Evolutionary conservation across 2,888 invertebrate genomes (phyloP).

Genomic region (Drosophila demipolita): DNA sequence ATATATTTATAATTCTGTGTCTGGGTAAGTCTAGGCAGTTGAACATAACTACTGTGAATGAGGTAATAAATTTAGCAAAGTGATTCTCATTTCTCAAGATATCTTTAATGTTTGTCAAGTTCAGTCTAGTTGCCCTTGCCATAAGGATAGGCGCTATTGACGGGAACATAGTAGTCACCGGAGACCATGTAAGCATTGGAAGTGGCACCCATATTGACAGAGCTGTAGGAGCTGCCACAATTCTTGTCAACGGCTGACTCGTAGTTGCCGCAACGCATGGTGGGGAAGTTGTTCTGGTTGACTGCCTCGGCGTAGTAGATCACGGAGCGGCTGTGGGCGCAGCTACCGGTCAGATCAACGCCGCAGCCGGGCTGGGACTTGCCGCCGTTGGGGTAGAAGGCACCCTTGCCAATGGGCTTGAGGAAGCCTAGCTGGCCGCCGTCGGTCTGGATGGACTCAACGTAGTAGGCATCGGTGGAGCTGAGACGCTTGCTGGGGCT

Average conservation of each 20-base stretch:
- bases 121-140: conserved; percentile 65
- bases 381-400: conserved; percentile 86
- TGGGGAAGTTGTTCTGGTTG: conserved; percentile 66
- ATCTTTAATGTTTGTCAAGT: conserved; percentile 27
- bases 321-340: conserved; percentile 85
- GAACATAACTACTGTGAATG: not conserved
- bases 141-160: conserved; percentile 71
- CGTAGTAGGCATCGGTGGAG: conserved; percentile 79
- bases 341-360: conserved; percentile 82
- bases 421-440: conserved; percentile 78
- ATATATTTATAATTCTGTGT: not conserved
- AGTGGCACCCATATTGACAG: conserved; percentile 75
- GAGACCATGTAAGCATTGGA: conserved; percentile 72
- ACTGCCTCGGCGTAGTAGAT: conserved; percentile 85
- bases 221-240: conserved; percentile 73
- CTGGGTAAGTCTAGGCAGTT: not conserved
- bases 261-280: conserved; percentile 67
- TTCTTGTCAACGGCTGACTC: conserved; percentile 76
- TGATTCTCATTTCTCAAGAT: conserved; percentile 4
- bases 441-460: conserved; percentile 83
- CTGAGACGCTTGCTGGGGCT: conserved; percentile 68
- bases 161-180: conserved; percentile 81
- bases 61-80: not conserved
- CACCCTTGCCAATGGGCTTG: conserved; percentile 84
- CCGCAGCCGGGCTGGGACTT: conserved; percentile 86